Evolutionary conservation across 1,140 invertebrate species (phyloP).

Genomic region (Diploscapter pachys): DNA sequence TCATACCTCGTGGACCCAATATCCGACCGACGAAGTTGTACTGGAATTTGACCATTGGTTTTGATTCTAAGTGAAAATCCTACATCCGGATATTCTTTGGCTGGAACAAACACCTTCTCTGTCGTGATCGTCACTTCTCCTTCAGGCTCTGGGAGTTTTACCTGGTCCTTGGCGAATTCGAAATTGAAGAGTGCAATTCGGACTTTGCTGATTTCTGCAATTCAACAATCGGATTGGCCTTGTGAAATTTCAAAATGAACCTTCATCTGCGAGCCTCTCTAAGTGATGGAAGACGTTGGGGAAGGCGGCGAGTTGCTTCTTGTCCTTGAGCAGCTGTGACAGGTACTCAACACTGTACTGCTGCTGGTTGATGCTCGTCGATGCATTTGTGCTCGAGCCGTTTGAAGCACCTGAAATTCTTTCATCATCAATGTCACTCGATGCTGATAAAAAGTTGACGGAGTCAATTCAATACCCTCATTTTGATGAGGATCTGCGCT

Average conservation of each 20-base stretch:
- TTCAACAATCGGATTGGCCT: neutral
- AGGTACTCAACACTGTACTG: conserved; percentile 77
- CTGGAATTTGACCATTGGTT: conserved; percentile 57
- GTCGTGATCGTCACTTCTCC: conserved; percentile 84
- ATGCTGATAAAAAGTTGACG: no score
- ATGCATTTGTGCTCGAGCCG: no score
- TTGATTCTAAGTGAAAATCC: neutral
- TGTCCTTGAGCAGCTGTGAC: conserved; percentile 99
- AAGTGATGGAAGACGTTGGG: conserved; percentile 99
- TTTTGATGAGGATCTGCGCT: no score
- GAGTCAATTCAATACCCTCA: no score
- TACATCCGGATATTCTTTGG: conserved; percentile 93
- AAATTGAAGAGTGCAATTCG: conserved; percentile 95
- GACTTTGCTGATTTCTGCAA: conserved; percentile 94
- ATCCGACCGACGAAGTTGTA: conserved; percentile 99
- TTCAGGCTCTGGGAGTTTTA: conserved; percentile 84
- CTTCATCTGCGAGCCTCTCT: conserved; percentile 97
- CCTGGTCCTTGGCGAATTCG: conserved; percentile 89
- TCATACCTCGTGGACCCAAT: conserved; percentile 97
- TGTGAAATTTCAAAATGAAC: conserved; percentile 64
- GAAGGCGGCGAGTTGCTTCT: conserved; percentile 97
- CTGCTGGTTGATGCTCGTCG: neutral
- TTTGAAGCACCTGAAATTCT: no score
- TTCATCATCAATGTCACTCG: no score
- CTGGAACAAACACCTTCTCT: conserved; percentile 99